Percentiles rank a stretch among this genome's conserved stretches.
Conservation (phyloP, 2,888 invertebrate genomes). For the Epinotia brunnichana region DNA sequence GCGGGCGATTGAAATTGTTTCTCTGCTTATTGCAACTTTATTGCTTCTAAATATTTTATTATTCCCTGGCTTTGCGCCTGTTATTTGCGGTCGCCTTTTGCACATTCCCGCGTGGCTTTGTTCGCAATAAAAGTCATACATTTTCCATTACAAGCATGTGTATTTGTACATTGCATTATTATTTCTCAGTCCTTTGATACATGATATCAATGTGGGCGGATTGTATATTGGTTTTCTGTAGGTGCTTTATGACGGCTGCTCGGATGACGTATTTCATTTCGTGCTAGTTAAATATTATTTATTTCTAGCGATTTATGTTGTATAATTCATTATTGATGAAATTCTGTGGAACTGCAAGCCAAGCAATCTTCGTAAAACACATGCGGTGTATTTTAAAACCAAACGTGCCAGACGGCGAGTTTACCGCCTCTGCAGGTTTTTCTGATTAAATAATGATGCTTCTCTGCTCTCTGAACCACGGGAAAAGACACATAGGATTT, state of each 20-base stretch:
- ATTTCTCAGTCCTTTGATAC: not conserved
- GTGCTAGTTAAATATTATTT: not conserved
- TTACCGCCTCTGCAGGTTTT: not conserved
- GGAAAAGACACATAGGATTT: not conserved
- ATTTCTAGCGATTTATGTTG: not conserved
- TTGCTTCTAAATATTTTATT: constrained; percentile 50
- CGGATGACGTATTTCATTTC: not conserved
- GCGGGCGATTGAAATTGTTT: constrained; percentile 52
- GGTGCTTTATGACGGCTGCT: not conserved
- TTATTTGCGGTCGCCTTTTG: constrained; percentile 37
- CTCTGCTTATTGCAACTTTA: constrained; percentile 46
- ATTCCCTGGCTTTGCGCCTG: constrained; percentile 38
- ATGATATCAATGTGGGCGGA: not conserved
- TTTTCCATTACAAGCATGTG: constrained; percentile 22
- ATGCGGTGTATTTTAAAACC: not conserved
- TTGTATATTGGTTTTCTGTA: not conserved
- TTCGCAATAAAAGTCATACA: constrained; percentile 19
- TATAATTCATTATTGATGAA: not conserved
- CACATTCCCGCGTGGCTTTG: constrained; percentile 19
- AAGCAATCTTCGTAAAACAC: not conserved
- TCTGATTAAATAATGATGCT: not conserved
- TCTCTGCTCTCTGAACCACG: not conserved
- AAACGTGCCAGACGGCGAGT: constrained; percentile 12
- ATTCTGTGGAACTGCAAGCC: not conserved
- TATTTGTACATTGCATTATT: constrained; percentile 20